Evolutionary conservation across 2,797 vertebrate species (phyloP).

Genomic region (Siniperca undulata): DNA sequence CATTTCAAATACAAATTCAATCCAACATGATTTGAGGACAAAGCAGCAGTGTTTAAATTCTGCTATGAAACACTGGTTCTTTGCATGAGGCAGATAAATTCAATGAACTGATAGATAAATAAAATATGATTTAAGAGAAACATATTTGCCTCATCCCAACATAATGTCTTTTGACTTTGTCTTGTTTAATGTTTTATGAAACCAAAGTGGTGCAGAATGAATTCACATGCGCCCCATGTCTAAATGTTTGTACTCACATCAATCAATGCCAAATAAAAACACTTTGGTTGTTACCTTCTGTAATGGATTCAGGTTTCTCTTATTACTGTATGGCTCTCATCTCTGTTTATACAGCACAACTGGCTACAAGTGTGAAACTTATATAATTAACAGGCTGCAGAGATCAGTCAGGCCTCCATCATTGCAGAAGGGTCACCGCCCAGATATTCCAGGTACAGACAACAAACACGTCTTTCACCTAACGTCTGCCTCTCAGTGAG

Average conservation of each 20-base stretch:
- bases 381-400: slow-evolving; percentile 15
- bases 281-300: slow-evolving; percentile 10
- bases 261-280: slow-evolving; percentile 60
- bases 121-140: background rate
- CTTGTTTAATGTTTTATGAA: slow-evolving; percentile 7
- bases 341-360: background rate
- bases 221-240: background rate
- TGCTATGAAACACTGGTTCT: background rate
- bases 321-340: background rate
- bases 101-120: background rate
- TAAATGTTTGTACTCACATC: slow-evolving; percentile 8
- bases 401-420: slow-evolving; percentile 33
- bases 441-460: slow-evolving; percentile 49
- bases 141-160: background rate
- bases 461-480: slow-evolving; percentile 66
- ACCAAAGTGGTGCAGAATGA: background rate
- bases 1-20: background rate
- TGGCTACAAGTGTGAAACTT: background rate
- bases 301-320: background rate
- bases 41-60: background rate
- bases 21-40: background rate
- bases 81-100: background rate
- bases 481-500: slow-evolving; percentile 47
- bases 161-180: background rate
- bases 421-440: slow-evolving; percentile 36